Evolutionary conservation across 2,797 vertebrate genomes (phyloP).

Genomic region (Ficedula albicollis): DNA sequence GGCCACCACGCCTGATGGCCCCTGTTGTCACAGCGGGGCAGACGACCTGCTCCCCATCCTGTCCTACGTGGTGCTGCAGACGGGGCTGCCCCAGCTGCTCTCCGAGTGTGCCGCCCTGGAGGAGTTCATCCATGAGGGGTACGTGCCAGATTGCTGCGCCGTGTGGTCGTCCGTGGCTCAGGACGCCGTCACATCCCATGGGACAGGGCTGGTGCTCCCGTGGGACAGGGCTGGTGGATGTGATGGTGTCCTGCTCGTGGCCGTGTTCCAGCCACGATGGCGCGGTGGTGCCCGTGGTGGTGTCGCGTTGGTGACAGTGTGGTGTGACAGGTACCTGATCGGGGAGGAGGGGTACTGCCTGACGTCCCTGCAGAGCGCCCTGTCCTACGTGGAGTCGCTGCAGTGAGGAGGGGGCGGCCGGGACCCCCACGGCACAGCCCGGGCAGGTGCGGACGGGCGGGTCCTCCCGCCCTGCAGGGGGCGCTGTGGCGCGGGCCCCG

Average conservation of each 20-base stretch:
- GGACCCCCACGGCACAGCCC: neutral
- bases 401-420: slow-evolving; percentile 34
- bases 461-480: neutral
- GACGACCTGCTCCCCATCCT: slow-evolving; percentile 94
- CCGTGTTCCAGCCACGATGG: neutral
- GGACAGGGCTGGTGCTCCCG: neutral
- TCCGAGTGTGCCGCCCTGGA: slow-evolving; percentile 92
- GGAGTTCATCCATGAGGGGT: slow-evolving; percentile 97
- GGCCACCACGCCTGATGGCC: accelerated
- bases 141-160: neutral
- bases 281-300: too few species aligned
- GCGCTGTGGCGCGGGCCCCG: neutral
- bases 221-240: accelerated
- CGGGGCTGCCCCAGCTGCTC: slow-evolving; percentile 87
- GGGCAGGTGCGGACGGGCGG: neutral
- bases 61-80: slow-evolving; percentile 89
- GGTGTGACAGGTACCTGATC: slow-evolving; percentile 84
- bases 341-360: slow-evolving; percentile 97
- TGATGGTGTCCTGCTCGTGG: neutral
- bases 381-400: slow-evolving; percentile 88
- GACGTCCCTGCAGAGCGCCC: slow-evolving; percentile 92
- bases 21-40: slow-evolving; percentile 80
- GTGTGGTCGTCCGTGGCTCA: accelerated
- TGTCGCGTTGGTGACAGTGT: accelerated
- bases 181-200: accelerated